A percentile compares a stretch with the other conserved stretches of the same genome.
Evolutionary conservation across 2,797 vertebrate genomes (phyloP).

Genomic region (Hydrocynus forskahlii): DNA sequence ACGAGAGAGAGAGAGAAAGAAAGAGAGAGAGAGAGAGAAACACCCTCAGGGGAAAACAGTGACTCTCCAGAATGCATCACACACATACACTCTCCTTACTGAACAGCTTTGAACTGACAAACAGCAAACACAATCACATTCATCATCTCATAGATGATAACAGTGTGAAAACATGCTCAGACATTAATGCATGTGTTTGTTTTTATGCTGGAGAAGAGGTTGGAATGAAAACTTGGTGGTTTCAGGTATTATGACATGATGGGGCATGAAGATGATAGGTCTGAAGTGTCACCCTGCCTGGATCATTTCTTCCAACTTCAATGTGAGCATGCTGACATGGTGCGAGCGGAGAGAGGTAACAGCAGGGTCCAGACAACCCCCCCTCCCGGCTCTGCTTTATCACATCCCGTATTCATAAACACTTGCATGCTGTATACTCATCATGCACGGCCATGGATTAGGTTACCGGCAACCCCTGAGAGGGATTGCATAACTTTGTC

Average conservation of each 20-base stretch:
- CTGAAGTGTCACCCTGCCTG: slow-evolving; percentile 28
- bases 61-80: slow-evolving; percentile 36
- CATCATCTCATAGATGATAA: slow-evolving; percentile 4
- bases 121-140: slow-evolving; percentile 15
- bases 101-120: slow-evolving; percentile 50
- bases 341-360: slow-evolving; percentile 1
- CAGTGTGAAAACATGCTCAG: neutral
- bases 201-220: neutral
- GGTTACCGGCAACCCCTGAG: slow-evolving; percentile 25
- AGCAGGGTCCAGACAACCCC: neutral
- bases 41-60: slow-evolving; percentile 44
- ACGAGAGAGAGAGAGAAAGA: too few species aligned
- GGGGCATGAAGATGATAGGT: slow-evolving; percentile 11
- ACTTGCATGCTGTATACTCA: neutral
- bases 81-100: slow-evolving; percentile 9
- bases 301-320: slow-evolving; percentile 28
- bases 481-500: slow-evolving; percentile 40
- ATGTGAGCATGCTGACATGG: slow-evolving; percentile 8
- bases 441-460: neutral
- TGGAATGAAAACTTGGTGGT: neutral
- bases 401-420: neutral
- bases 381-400: neutral
- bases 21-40: slow-evolving; percentile 23
- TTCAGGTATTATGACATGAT: neutral
- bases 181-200: neutral